Evolutionary conservation across 2,888 invertebrate genomes (phyloP), one percentile per base, ranked within the genome.

Genomic region (Watsonalla cultraria): DNA sequence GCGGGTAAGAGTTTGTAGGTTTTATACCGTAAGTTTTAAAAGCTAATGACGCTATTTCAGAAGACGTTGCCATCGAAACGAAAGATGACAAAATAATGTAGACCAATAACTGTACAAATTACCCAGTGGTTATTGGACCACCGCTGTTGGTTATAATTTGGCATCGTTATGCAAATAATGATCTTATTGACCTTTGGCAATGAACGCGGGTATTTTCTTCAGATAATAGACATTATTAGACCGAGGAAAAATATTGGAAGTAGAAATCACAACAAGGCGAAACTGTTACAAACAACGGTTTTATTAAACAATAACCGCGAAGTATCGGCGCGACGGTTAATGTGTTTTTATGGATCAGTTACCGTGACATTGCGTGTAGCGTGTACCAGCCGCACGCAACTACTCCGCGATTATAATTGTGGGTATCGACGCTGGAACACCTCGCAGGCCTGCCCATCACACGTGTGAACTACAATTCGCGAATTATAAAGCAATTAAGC

Each of bases 231-330:
- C 53, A 54, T 60, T 70, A 72, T 66, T 64, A 63, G 69, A 74
- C 62, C 67, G 68, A 66, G 24, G 48, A 56, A 68, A 64, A 68
- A 58, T 66, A 67, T 64, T 65, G 59, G 60, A 63, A 49, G 64
- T 64, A 55, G 57, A 60, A 63, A 65, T 65, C 62, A 63, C 61
- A 60, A 55, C 52, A 11, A 42, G 42, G 57, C 53, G 58, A 65
- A 76, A 69, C 72, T 68, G 64, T 70, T 64, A 60, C 74, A 65
- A 51, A 54, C 63, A 78, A 74, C 79, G 72, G 75, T 65, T 58
- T 34, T 53, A 58, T 56, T 66, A 58, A 67, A 73, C 71, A 72
- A 72, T 72, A 72, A 65, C 62, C 55, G 57, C 52, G 57, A 57
- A 55, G 58, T 52, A 50, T 54, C 59, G 61, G 59, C 58, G 57